Evolutionary conservation across 2,888 invertebrate species (phyloP).

Genomic region (Scaptomyza reducta): DNA sequence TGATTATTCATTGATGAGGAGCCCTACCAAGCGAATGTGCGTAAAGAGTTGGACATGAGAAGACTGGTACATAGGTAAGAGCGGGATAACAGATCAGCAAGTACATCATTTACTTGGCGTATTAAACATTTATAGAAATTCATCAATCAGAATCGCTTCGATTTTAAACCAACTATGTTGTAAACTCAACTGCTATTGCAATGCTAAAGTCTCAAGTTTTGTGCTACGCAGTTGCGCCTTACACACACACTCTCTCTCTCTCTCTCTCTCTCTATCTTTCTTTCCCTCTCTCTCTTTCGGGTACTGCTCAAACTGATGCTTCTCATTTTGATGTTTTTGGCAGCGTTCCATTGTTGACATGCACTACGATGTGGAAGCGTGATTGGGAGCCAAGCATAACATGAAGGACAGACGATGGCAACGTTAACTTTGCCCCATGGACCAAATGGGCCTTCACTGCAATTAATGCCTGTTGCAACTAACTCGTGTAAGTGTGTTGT

Average conservation of each 20-base stretch:
- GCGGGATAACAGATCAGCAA: not conserved
- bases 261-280: not conserved
- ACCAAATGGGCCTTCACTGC: not conserved
- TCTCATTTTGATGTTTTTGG: not conserved
- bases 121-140: not conserved
- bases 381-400: conserved; percentile 90
- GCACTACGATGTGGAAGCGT: conserved; percentile 88
- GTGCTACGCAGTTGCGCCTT: not conserved
- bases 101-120: not conserved
- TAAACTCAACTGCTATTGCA: not conserved
- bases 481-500: not conserved
- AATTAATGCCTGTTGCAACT: no score
- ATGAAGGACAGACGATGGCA: not conserved
- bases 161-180: not conserved
- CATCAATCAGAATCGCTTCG: not conserved
- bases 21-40: not conserved
- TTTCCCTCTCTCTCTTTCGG: not conserved
- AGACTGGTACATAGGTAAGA: not conserved
- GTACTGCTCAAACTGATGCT: conserved; percentile 10
- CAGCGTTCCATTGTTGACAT: conserved; percentile 91
- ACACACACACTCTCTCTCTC: not conserved
- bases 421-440: not conserved
- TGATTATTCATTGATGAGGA: not conserved
- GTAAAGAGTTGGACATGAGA: not conserved
- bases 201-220: not conserved